These are phyloP conservation scores for Zingel zingel DNA, from an alignment of 2,113 vertebrate species.

Conservation along the genomic window DNA sequence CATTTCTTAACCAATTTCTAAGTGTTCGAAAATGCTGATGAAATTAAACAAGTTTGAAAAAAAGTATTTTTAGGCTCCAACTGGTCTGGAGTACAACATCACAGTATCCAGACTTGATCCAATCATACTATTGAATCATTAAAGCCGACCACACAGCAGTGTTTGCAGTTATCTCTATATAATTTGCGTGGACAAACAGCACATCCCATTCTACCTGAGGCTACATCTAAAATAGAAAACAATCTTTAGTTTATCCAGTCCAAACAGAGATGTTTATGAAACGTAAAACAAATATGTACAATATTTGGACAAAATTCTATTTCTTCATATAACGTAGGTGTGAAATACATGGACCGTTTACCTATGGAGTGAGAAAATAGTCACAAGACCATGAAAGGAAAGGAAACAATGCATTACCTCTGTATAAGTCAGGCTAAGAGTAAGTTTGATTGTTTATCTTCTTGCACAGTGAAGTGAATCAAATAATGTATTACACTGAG, in stretches of 20 bases:
- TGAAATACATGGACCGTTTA: not conserved
- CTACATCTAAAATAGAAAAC: not conserved
- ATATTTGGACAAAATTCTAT: not conserved
- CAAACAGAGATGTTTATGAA: not conserved
- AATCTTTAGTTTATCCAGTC: not conserved
- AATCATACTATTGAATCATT: too few species aligned
- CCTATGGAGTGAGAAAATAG: not conserved
- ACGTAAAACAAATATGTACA: not conserved
- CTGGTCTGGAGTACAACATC: slow-evolving; percentile 2
- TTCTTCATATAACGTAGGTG: not conserved
- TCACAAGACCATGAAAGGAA: not conserved
- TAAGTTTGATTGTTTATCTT: not conserved
- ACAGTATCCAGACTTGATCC: not conserved
- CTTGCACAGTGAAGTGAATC: slow-evolving; percentile 1
- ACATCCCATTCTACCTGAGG: not conserved
- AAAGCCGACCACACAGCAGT: too few species aligned
- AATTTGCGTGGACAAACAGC: not conserved
- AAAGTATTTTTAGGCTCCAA: not conserved
- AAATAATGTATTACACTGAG: not conserved
- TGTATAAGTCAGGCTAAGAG: not conserved
- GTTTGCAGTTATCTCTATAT: too few species aligned
- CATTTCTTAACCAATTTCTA: not conserved
- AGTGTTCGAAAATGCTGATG: not conserved
- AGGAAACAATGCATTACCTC: not conserved
- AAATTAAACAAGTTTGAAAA: slow-evolving; percentile 4